Evolutionary conservation across 2,888 invertebrate genomes (phyloP), one percentile per base, ranked within the genome.

Genomic region (Monopis laevigella): DNA sequence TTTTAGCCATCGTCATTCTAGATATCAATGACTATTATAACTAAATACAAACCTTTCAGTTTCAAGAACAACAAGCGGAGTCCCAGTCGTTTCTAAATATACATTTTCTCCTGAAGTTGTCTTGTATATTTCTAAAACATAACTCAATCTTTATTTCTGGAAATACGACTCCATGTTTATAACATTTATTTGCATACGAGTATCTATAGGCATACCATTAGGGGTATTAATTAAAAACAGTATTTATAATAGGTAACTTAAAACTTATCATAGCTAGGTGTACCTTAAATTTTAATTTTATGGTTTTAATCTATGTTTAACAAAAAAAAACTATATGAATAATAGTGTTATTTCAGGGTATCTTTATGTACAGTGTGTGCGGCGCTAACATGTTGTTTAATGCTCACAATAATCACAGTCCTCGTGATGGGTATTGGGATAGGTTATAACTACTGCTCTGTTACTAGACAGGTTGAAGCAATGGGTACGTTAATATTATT

Each of bases 331-430:
- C n/a, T n/a, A n/a, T n/a, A n/a, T n/a, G n/a, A n/a, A n/a, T n/a
- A n/a, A n/a, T n/a, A n/a, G n/a, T n/a, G n/a, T n/a, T n/a, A n/a
- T 29, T 29, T 29, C 63, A 77, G 77, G 53, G 57, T 75, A 54
- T 67, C 77, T 39, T 41, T 74, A 51, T 74, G 77, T 48, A 75
- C 75, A 18, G 69, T 75, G 12, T 74, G 75, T 52, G 73, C 75
- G 4, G 53, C 68, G 60, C 53, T 77, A 30, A 64, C 63, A 2
- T 75, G 73, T 49, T 75, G 73, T 49, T 44, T 77, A 26, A 48
- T 71, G 47, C 55, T 66, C 41, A 75, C 77, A 2, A 57, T 77
- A 11, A 11, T 72, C 32, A 52, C 59, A 2, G 64, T 75, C 13
- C 47, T 71, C 58, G 50, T 70, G 0, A 49, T 73, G 46, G 75